Conservation (phyloP, 2,888 invertebrate species). For the Volucella bombylans region DNA sequence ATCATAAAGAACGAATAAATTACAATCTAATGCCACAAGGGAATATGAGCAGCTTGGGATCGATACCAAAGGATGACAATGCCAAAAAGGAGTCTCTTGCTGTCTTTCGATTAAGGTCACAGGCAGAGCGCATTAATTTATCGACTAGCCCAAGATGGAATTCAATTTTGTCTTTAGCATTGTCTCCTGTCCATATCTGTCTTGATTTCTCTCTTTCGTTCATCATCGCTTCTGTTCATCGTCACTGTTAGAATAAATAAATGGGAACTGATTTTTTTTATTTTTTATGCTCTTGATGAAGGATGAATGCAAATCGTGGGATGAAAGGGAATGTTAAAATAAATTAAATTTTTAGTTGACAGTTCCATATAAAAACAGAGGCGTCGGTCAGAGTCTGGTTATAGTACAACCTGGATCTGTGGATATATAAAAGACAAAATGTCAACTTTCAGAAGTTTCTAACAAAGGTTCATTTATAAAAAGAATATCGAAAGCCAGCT, state of each 20-base stretch:
- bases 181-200: background rate
- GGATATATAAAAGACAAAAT: too few species aligned
- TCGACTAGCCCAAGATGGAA: constrained; percentile 23
- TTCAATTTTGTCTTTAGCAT: constrained; percentile 30
- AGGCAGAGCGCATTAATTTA: constrained; percentile 16
- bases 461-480: too few species aligned
- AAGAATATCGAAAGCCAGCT: too few species aligned
- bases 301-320: constrained; percentile 14
- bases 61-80: background rate
- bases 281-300: background rate
- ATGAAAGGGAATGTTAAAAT: constrained; percentile 5
- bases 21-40: constrained; percentile 13
- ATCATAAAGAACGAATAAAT: constrained; percentile 71
- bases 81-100: background rate
- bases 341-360: constrained; percentile 29
- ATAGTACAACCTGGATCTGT: background rate
- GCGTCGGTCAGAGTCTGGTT: background rate
- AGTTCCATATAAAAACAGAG: background rate
- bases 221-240: constrained; percentile 26
- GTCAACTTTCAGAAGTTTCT: too few species aligned
- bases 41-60: background rate
- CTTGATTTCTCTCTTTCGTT: background rate
- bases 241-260: constrained; percentile 20
- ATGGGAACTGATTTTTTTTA: constrained; percentile 36
- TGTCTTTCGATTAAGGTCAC: constrained; percentile 22